Base-by-base conservation (phyloP, 2,888 invertebrate species). In the Sesia apiformis region DNA sequence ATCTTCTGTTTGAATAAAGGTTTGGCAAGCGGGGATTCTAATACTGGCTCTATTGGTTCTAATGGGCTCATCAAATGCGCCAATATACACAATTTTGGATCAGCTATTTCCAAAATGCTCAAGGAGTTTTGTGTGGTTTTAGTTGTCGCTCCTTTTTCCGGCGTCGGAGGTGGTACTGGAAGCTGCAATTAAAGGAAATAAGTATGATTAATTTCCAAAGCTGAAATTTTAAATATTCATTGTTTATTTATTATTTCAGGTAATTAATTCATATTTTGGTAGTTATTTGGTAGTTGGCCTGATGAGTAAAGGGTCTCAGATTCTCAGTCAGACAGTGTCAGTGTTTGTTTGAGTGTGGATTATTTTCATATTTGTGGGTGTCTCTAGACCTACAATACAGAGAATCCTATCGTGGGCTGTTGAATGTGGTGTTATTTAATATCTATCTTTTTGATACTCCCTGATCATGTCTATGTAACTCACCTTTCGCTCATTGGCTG, bases 31-130 rank as follows among this genome's bases (percentile, higher is more conserved):
- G 96, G 96, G 4, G 96, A 95, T 81, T 97, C 97, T 67, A 96
- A 84, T 54, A 96, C 91, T 4, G 96, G 96, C 79, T 96, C 96
- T 63, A 96, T 93, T 1, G 96, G 93, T 76, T 96, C 96, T 71
- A 97, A 76, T 0, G 95, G 96, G 66, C 96, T 95, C 96, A 97
- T 97, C 64, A 97, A 90, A 77, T 97, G 97, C 53, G 96, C 96
- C 60, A 96, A 86, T 69, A 97, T 94, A 82, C 96, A 96, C 63
- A 96, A 90, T 80, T 97, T 97, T 3, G 97, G 97, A 83, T 97
- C 97, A 56, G 96, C 96, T 57, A 97, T 94, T 82, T 95, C 95
- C 52, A 95, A 89, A 52, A 95, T 93, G 68, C 94, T 95, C 53
- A 95, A 89, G 43, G 93, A 92, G 72, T 93, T 83, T 85, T 91